Conservation (phyloP, 2,113 vertebrate species). For the Pampusana beccarii region DNA sequence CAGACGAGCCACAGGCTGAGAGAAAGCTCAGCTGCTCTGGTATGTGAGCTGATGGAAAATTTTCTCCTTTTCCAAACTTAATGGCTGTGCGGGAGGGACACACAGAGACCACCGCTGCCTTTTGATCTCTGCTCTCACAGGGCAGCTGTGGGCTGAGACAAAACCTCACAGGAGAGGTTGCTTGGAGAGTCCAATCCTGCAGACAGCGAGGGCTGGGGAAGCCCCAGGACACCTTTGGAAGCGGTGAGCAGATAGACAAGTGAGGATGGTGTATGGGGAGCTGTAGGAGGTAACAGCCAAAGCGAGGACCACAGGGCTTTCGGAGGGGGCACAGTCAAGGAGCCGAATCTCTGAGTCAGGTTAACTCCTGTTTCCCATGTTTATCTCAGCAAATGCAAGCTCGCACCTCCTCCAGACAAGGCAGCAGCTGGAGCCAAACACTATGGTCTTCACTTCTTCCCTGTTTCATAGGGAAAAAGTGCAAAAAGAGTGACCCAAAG, state of each 20-base stretch:
- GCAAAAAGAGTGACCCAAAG: neutral
- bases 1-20: neutral
- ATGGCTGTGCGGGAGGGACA: neutral
- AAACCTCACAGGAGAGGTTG: neutral
- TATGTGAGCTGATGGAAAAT: neutral
- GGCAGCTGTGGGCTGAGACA: neutral
- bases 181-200: neutral
- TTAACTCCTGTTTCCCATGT: neutral
- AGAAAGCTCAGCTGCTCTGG: neutral
- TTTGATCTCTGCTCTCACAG: neutral
- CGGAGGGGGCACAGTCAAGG: neutral
- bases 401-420: neutral
- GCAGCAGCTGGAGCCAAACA: neutral
- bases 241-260: neutral
- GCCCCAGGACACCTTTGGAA: neutral
- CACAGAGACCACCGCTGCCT: neutral
- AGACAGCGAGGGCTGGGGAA: neutral
- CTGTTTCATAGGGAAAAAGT: neutral
- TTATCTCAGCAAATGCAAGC: neutral
- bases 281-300: neutral
- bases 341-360: neutral
- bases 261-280: neutral
- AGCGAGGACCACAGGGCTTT: neutral
- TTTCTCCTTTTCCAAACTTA: neutral
- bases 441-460: neutral